phyloP scores from a whole-genome alignment of 2,113 vertebrate species.

The Lepisosteus osseus region DNA sequence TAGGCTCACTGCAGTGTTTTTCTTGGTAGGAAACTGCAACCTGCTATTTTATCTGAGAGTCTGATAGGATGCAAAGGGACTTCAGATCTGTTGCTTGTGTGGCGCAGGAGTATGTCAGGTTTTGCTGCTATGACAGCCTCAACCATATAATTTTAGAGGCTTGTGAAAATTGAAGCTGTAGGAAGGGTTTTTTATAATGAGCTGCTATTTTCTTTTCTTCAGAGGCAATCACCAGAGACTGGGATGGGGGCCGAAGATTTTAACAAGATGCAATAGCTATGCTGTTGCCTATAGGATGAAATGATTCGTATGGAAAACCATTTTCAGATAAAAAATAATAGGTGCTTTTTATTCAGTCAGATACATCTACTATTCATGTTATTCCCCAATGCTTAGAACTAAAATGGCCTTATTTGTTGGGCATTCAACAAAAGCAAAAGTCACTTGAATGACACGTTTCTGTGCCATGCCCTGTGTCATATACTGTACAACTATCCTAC shows the following conservation, averaged over 20 bases:
- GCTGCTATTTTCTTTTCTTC: constrained; percentile 9
- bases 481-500: no score
- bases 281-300: not conserved
- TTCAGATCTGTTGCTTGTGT: not conserved
- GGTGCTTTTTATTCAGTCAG: no score
- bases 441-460: no score
- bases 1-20: not conserved
- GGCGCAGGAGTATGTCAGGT: not conserved
- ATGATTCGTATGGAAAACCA: not conserved
- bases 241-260: not conserved
- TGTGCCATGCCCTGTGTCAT: no score
- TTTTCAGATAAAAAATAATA: no score
- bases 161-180: constrained; percentile 16
- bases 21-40: not conserved
- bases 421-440: no score
- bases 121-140: not conserved
- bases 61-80: not conserved
- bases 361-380: no score
- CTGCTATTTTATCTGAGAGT: not conserved
- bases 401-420: no score
- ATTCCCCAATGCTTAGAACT: no score
- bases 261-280: not conserved
- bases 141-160: constrained; percentile 2
- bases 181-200: constrained; percentile 11
- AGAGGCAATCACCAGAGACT: not conserved